Evolutionary conservation across 2,113 vertebrate species (phyloP).

Genomic region (Melanerpes aurifrons): DNA sequence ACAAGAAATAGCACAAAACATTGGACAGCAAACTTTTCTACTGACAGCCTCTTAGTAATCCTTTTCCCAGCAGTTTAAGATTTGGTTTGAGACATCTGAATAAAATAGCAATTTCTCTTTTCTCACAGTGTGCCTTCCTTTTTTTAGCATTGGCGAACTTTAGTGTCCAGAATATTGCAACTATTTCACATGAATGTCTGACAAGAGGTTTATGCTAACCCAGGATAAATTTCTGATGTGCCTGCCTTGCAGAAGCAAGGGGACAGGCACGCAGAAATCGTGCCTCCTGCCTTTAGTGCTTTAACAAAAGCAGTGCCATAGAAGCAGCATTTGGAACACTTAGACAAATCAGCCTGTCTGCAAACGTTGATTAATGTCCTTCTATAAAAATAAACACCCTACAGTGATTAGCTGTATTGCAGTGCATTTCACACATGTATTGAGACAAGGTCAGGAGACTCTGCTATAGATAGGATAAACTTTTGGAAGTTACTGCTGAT

Average conservation of each 20-base stretch:
- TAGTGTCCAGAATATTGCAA: neutral
- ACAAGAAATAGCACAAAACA: neutral
- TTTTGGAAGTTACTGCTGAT: slow-evolving; percentile 17
- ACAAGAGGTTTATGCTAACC: neutral
- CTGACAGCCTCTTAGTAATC: neutral
- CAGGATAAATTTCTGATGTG: slow-evolving; percentile 6
- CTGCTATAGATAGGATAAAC: slow-evolving; percentile 13
- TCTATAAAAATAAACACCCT: neutral
- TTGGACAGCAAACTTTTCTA: neutral
- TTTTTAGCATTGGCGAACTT: neutral
- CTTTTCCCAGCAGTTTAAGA: neutral
- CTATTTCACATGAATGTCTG: neutral
- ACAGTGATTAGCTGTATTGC: neutral
- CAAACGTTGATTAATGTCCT: neutral
- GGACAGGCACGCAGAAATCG: neutral
- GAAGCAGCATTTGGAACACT: neutral
- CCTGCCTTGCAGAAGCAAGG: slow-evolving; percentile 6
- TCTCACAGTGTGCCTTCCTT: neutral
- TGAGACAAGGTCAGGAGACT: slow-evolving; percentile 14
- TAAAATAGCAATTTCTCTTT: neutral
- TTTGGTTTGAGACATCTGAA: neutral
- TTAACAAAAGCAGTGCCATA: neutral
- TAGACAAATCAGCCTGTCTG: neutral
- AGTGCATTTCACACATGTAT: neutral
- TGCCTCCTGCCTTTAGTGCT: neutral